Base-by-base conservation (phyloP, 2,113 vertebrate genomes). In the Nibea coibor region DNA sequence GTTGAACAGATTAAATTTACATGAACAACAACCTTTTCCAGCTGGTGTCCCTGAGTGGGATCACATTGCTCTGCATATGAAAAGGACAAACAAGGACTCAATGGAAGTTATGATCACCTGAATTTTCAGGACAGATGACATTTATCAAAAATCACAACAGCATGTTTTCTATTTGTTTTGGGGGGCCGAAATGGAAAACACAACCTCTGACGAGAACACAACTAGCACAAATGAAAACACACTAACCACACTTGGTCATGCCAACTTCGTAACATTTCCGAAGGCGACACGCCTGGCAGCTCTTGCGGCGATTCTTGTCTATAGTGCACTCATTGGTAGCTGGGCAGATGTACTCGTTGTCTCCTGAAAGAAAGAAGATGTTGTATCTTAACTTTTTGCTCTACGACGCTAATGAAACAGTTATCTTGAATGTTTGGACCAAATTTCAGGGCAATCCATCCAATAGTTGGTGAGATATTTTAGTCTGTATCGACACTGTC, bases 241-340 rank as follows among this genome's bases (percentile, higher is more conserved):
- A 78, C 83, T 92, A 82, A 99, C 98, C 98, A 43, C 97, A 98
- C 93, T 98, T 99, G 91, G 98, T 98, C 98, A 99, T 99, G 35
- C 98, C 98, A 1, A 97, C 98, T 96, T 99, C 97, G 3, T 96
- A 97, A 88, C 98, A 99, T 58, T 98, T 99, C 72, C 97, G 96
- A 0, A 99, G 97, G 8, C 98, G 95, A 81, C 98, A 99, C 0
- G 98, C 97, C 91, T 99, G 98, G 92, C 98, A 99, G 95, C 98
- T 99, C 87, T 99, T 99, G 42, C 98, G 96, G 4, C 98, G 95
- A 93, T 99, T 99, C 92, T 99, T 99, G 72, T 99, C 98, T 26
- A 99, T 99, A 0, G 98, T 99, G 93, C 98, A 99, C 26, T 99
- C 98, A 82, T 99, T 99, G 54, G 98, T 99, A 19, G 98, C 98